These are phyloP conservation scores for Nemurella pictetii DNA, from an alignment of 2,888 invertebrate genomes.

Conservation along the genomic window DNA sequence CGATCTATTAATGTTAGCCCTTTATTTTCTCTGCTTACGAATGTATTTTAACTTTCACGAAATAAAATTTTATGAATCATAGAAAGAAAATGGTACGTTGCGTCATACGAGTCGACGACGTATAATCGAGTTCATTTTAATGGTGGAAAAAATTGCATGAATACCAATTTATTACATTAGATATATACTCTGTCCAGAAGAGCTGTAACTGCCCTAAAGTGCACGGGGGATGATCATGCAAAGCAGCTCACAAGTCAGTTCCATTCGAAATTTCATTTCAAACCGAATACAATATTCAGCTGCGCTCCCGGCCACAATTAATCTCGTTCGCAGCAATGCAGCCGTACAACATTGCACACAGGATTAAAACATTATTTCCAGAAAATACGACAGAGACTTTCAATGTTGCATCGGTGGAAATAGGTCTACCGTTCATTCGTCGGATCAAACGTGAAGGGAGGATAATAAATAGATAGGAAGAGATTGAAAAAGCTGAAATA, in stretches of 20 bases:
- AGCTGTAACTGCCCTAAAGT: neutral
- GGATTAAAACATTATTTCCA: constrained; percentile 19
- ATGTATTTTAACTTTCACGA: neutral
- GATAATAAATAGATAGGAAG: neutral
- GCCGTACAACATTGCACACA: neutral
- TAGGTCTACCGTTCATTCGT: neutral
- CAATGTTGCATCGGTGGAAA: neutral
- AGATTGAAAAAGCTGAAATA: neutral
- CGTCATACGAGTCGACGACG: neutral
- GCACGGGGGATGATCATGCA: constrained; percentile 5
- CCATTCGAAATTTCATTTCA: neutral
- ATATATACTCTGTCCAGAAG: neutral
- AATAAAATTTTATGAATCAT: neutral
- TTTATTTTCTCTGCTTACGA: neutral
- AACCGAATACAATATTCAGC: constrained; percentile 6
- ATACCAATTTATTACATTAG: neutral
- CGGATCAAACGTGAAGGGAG: neutral
- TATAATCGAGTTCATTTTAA: neutral
- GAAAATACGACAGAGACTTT: constrained; percentile 22
- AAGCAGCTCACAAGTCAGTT: neutral
- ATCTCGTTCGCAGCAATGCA: constrained; percentile 20
- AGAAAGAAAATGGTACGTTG: neutral
- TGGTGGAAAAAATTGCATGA: neutral
- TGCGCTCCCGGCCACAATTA: neutral
- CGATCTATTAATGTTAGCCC: neutral